Evolutionary conservation across 1,140 invertebrate genomes (phyloP).

Genomic region (Atta colombica): DNA sequence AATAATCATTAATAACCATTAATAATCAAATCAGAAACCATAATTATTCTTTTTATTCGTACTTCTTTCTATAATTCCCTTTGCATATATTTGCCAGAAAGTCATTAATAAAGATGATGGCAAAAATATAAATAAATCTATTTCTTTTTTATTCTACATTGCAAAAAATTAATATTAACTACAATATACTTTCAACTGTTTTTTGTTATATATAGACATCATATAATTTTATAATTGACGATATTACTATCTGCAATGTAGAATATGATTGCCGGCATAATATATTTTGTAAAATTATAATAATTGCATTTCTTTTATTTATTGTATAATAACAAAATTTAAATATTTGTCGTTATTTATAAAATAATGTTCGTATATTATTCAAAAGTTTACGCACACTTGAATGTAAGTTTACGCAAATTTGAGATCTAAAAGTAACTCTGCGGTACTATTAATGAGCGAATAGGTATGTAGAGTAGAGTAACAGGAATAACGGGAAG

Average conservation of each 20-base stretch:
- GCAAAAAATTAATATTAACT: background rate
- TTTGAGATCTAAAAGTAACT: conserved; percentile 46
- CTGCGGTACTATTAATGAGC: conserved; percentile 45
- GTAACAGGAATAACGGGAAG: conserved; percentile 29
- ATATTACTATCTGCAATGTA: background rate
- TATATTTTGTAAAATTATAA: background rate
- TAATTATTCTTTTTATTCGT: background rate
- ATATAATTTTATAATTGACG: background rate
- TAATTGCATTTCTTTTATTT: background rate
- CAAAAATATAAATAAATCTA: background rate
- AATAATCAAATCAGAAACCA: background rate
- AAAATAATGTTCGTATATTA: background rate
- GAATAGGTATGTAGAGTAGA: background rate
- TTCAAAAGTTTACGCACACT: background rate
- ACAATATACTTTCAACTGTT: background rate
- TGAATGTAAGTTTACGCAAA: conserved; percentile 21
- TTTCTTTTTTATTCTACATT: background rate
- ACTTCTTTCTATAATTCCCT: background rate
- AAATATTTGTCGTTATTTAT: background rate
- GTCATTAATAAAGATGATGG: background rate
- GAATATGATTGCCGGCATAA: background rate
- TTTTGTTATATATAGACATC: background rate
- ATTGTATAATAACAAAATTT: background rate
- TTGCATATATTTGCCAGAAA: background rate
- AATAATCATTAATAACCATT: too few relatives aligned